Base-by-base conservation (phyloP, 1,140 invertebrate genomes). In the Cherax destructor region DNA sequence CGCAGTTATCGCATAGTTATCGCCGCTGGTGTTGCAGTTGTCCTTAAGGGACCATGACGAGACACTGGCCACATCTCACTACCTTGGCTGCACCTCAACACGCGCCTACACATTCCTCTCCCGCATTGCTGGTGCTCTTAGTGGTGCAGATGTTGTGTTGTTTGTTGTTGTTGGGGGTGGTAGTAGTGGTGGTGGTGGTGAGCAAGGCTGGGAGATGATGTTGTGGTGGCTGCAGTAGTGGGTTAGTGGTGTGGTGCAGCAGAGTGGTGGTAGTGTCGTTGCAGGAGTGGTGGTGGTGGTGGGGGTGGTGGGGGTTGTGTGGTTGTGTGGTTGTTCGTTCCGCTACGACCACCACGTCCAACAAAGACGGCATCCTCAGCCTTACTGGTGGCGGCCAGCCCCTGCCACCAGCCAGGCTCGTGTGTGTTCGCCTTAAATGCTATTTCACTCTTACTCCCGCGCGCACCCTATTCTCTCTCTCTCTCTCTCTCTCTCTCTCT, bases 341-440 rank as follows among this genome's bases (percentile, higher is more conserved):
- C 69, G 69, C n/a, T 2, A 21, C 69, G n/a, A 74, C 69, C 69
- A 74, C 69, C 69, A 74, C 69, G 69, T 74, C 69, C 69, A 74
- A 74, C 69, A 74, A 74, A 74, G 69, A n/a, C 69, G 69, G 69
- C 69, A 74, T 74, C 69, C 69, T 74, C 69, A 74, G 69, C 69
- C 69, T 74, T 24, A 74, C 69, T 74, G 24, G n/a, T 74, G 69
- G 69, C 18, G n/a, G 69, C 69, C 69, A 30, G 69, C 52, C 52
- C 61, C 61, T 69, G 61, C 61, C 21, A n/a, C 61, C 21, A n/a
- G n/a, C 69, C 69, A 21, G 65, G 13, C 65, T 74, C 21, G 69
- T 74, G 69, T 74, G 69, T 74, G 69, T 74, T 74, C 69, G 69
- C 69, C 69, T 74, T 74, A 74, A 74, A 74, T 74, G 69, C 69